Base-by-base conservation (phyloP, 2,113 vertebrate species). In the Climacteris rufus region DNA sequence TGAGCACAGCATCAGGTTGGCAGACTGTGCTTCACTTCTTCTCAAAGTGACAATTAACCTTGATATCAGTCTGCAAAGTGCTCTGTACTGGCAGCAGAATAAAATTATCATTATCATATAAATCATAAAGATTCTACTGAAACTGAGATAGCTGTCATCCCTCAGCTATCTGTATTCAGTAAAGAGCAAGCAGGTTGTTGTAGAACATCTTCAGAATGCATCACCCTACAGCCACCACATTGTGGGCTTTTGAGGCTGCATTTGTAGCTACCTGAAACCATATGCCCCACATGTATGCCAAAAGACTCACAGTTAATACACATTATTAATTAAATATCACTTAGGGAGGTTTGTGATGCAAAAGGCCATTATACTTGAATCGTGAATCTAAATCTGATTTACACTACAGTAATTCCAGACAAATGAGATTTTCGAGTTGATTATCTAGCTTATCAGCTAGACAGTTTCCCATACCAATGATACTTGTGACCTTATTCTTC, bases 31-130 rank as follows among this genome's bases (percentile, higher is more conserved):
- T 95, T 85, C 83, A 40, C 85, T 96, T 92, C 72, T 95, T 94
- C 95, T 96, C 90, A 94, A 63, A 94, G 85, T 89, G 95, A 97
- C 89, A 97, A 97, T 95, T 97, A 97, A 96, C 92, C 93, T 96
- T 93, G 89, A 95, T 95, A 96, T 83, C 92, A 94, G 95, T 77
- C 90, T 97, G 92, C 76, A 96, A 96, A 97, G 80, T 79, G 72
- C 82, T 97, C 95, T 66, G 74, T 49, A 64, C 63, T 93, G 61
- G 91, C 90, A 97, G 93, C 10, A 88, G 83, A 96, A 96, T 92
- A 94, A 97, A 97, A 96, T 90, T 70, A 96, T 83, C 95, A 89
- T 93, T 90, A 94, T 83, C 86, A 66, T 47, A 86, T 70, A 90
- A 96, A 96, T 95, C 90, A 88, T 87, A 91, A 97, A 91, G 54